These are phyloP conservation scores for Psammodynastes pulverulentus DNA, from an alignment of 2,113 vertebrate genomes.

Conservation along the genomic window DNA sequence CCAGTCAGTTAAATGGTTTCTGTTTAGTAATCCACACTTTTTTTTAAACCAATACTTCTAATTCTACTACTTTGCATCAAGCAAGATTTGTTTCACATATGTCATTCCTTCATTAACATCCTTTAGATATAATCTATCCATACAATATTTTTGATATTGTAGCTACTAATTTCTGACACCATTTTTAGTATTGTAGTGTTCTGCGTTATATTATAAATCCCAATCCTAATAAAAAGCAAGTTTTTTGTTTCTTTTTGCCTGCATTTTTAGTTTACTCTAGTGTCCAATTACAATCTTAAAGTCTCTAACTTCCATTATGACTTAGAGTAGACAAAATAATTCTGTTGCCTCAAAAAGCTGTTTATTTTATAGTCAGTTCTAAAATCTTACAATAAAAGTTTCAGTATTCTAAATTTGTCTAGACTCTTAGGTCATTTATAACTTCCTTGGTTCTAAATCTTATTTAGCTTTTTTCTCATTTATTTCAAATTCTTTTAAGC, in stretches of 20 bases:
- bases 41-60: background rate
- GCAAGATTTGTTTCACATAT: background rate
- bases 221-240: background rate
- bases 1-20: background rate
- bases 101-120: background rate
- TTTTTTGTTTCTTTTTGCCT: background rate
- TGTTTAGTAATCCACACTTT: background rate
- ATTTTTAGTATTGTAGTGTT: background rate
- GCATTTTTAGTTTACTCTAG: background rate
- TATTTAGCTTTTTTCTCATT: background rate
- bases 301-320: background rate
- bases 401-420: background rate
- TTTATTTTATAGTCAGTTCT: background rate
- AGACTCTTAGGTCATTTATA: background rate
- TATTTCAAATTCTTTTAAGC: background rate
- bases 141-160: background rate
- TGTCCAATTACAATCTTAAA: background rate
- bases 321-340: background rate
- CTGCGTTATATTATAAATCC: background rate
- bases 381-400: background rate
- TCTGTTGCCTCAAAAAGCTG: background rate
- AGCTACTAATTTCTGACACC: background rate
- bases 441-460: background rate
- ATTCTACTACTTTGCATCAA: background rate
- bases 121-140: background rate